These are phyloP conservation scores for Scatophagus argus DNA, from an alignment of 2,113 vertebrate species.

Conservation along the genomic window DNA sequence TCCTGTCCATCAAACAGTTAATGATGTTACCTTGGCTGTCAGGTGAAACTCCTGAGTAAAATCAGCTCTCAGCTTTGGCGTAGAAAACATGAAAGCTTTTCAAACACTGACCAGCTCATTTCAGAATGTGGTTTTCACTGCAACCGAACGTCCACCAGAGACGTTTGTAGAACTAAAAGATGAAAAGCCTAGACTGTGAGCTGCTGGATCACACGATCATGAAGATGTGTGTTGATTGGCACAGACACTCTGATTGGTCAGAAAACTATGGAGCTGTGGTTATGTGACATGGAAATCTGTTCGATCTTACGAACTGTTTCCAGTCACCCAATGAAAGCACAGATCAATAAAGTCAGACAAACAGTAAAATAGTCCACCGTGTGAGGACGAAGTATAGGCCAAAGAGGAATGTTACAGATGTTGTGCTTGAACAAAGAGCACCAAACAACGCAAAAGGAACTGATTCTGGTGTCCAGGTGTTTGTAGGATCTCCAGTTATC, in stretches of 20 bases:
- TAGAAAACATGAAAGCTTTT: too few species aligned
- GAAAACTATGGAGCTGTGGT: background rate
- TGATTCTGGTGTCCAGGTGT: too few species aligned
- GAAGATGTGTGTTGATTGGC: background rate
- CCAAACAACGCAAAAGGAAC: too few species aligned
- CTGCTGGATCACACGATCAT: too few species aligned
- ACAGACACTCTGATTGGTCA: background rate
- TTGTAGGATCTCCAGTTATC: too few species aligned
- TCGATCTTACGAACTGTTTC: background rate
- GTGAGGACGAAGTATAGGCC: background rate
- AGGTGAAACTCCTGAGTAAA: too few species aligned
- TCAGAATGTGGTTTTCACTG: too few species aligned
- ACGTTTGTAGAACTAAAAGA: constrained; percentile 25
- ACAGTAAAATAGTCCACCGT: background rate
- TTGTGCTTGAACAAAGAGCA: constrained; percentile 57
- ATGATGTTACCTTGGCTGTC: too few species aligned
- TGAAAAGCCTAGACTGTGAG: too few species aligned
- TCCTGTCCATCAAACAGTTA: too few species aligned
- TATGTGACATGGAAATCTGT: background rate
- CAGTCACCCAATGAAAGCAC: background rate
- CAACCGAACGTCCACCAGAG: background rate
- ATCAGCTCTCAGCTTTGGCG: too few species aligned
- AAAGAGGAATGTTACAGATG: background rate
- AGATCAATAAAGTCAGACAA: background rate
- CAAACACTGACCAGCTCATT: too few species aligned